These are phyloP conservation scores for Sebastes diploproa DNA, from an alignment of 2,797 vertebrate genomes.

Conservation along the genomic window DNA sequence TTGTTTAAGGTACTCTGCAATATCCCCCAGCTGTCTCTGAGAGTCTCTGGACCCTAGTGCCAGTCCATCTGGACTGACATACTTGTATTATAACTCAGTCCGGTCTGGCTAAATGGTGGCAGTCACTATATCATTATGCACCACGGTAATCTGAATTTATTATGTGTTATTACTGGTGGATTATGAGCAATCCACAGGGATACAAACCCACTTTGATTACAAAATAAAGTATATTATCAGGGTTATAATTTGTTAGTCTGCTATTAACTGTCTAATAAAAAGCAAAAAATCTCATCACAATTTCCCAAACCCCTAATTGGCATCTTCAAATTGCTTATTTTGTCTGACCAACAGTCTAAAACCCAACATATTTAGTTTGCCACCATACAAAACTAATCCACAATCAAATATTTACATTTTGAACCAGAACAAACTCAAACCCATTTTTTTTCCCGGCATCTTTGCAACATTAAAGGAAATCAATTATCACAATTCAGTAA, in stretches of 20 bases:
- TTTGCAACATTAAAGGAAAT: neutral
- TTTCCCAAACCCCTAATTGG: fast-evolving
- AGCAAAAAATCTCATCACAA: neutral
- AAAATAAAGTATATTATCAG: neutral
- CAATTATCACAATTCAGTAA: neutral
- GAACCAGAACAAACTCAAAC: neutral
- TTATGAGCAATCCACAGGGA: neutral
- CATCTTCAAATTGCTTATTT: neutral
- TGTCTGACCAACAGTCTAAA: neutral
- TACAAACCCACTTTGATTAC: neutral
- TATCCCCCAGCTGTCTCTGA: neutral
- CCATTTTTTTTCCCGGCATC: neutral
- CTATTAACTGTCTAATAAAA: neutral
- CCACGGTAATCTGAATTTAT: neutral
- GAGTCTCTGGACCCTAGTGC: neutral
- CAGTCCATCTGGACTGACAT: no score
- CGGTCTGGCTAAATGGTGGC: no score
- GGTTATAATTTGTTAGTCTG: neutral
- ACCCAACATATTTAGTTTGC: neutral
- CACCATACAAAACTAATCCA: neutral
- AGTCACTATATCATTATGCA: no score
- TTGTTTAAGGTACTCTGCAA: neutral
- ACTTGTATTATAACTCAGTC: no score
- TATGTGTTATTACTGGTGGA: neutral
- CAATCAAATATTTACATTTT: neutral